Percentiles rank a stretch among this genome's conserved stretches.
Evolutionary conservation across 2,888 invertebrate species (phyloP).

Genomic region (Spisula solida): DNA sequence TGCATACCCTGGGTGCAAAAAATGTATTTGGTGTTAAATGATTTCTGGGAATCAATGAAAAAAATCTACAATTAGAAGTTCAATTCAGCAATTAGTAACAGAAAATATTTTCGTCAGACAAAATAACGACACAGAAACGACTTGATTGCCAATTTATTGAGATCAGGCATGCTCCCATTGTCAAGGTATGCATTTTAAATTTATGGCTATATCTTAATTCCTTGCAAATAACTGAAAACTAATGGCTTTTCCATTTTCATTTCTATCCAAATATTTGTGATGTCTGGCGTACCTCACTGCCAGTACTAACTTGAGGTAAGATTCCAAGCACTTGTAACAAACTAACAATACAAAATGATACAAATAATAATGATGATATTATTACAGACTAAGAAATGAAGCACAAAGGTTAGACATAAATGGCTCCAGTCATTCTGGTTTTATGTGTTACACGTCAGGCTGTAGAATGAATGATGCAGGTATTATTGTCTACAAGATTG

Average conservation of each 20-base stretch:
- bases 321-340: conserved; percentile 7
- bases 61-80: neutral
- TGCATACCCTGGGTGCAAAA: too few relatives aligned
- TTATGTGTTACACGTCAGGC: conserved; percentile 37
- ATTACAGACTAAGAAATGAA: conserved; percentile 27
- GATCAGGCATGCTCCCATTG: conserved; percentile 3
- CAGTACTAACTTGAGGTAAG: neutral
- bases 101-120: conserved; percentile 18
- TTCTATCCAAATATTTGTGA: conserved; percentile 29
- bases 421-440: conserved; percentile 38
- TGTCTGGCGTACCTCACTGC: neutral
- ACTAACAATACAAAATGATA: conserved; percentile 7
- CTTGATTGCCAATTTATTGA: conserved; percentile 24
- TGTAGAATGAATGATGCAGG: conserved; percentile 27
- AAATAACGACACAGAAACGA: conserved; percentile 8
- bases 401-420: conserved; percentile 32
- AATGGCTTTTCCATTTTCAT: conserved; percentile 16
- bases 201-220: conserved; percentile 28
- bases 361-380: conserved; percentile 31
- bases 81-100: neutral
- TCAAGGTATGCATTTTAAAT: conserved; percentile 19
- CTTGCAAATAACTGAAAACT: neutral
- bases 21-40: too few relatives aligned
- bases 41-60: too few relatives aligned
- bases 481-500: conserved; percentile 22